Conservation (phyloP, 2,797 vertebrate species). For the Pseudocheirus occidentalis region DNA sequence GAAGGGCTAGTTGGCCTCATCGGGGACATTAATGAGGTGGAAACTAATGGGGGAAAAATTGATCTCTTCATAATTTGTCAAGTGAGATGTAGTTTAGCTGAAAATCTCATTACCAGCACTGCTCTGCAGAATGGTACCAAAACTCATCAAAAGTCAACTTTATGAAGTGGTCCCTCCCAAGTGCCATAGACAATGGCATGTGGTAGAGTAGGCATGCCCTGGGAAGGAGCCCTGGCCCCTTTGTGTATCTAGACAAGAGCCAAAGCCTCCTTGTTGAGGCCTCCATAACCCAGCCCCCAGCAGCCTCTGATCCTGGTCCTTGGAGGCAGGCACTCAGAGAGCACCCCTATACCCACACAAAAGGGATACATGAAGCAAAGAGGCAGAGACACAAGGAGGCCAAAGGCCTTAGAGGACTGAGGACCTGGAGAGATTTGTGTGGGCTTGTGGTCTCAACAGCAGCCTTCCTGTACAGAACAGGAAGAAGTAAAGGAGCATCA, state of each 20-base stretch:
- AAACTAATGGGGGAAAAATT: slow-evolving; percentile 80
- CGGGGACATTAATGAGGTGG: slow-evolving; percentile 77
- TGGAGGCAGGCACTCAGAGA: neutral
- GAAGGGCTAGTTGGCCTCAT: slow-evolving; percentile 77
- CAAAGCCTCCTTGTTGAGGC: neutral
- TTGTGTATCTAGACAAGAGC: neutral
- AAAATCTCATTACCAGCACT: slow-evolving; percentile 78
- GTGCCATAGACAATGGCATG: neutral
- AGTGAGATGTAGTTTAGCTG: slow-evolving; percentile 76
- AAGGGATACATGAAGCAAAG: neutral
- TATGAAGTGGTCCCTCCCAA: slow-evolving; percentile 50
- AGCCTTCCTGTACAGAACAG: neutral
- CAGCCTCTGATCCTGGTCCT: neutral
- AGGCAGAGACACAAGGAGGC: neutral
- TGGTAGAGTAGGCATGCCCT: too few species aligned
- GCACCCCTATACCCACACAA: neutral
- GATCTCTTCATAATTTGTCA: slow-evolving; percentile 83
- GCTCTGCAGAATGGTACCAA: slow-evolving; percentile 73
- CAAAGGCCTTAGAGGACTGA: neutral
- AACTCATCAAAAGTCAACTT: slow-evolving; percentile 73
- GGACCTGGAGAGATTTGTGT: neutral
- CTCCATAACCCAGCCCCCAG: neutral
- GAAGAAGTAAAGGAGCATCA: neutral
- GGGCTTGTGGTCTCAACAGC: too few species aligned
- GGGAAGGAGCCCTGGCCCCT: neutral